Percentiles rank a stretch among this genome's conserved stretches.
Evolutionary conservation across 2,113 vertebrate genomes (phyloP).

Genomic region (Oceanodroma tethys): DNA sequence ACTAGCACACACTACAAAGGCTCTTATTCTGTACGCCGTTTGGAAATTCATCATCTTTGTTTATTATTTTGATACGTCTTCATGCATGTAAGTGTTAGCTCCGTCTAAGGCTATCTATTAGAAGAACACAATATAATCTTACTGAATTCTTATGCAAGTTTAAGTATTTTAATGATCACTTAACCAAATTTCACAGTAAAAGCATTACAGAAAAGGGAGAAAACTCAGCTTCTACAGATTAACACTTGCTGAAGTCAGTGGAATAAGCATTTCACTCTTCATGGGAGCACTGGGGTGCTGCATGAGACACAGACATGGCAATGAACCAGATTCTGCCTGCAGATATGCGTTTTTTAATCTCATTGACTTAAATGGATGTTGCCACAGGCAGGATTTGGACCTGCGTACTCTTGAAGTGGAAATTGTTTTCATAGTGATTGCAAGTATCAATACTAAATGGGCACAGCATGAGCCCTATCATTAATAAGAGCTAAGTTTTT

Average conservation of each 20-base stretch:
- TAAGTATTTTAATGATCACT: background rate
- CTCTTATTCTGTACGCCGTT: background rate
- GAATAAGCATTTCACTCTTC: background rate
- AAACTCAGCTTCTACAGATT: background rate
- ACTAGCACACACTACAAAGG: background rate
- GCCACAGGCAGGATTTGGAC: background rate
- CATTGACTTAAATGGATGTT: background rate
- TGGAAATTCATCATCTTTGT: background rate
- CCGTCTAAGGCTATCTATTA: background rate
- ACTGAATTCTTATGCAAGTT: background rate
- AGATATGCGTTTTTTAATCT: background rate
- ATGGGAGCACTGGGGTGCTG: background rate
- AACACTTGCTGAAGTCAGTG: background rate
- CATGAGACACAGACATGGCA: background rate
- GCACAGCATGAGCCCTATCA: background rate
- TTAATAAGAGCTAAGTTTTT: background rate
- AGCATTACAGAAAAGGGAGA: background rate
- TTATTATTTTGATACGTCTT: background rate
- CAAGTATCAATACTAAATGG: background rate
- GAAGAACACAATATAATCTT: background rate
- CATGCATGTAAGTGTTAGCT: background rate
- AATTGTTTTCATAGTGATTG: background rate
- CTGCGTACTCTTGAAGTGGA: background rate
- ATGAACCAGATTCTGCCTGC: background rate
- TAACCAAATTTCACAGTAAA: background rate